Evolutionary conservation across 37 sponge, comb jelly and placozoan species (phyloP), one percentile per base, ranked within the genome.

Genomic region (Haliclona indistincta): DNA sequence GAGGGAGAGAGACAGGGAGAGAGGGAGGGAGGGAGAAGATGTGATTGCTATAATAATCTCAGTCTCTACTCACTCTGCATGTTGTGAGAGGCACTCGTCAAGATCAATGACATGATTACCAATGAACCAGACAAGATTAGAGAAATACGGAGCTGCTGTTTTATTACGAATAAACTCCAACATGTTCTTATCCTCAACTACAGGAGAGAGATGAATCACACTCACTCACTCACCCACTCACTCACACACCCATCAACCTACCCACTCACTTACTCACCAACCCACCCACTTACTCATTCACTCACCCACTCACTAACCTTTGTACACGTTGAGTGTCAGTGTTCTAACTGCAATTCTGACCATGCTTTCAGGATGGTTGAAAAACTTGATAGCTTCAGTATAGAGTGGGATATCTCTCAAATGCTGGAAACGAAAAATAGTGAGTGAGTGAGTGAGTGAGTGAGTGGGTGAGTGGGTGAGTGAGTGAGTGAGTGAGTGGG

Each of bases 381-480:
- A 99, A 83, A 99, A 99, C 78, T 99, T 90, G 58, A 99, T 90
- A 7, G 99, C 96, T 74, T 99, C 99, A 19, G 96, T 96, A 64
- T 96, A 93, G n/a, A 99, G 80, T 47, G 99, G 99, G 79, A 99
- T 96, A 63, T 96, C 91, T 44, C 89, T 81, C 30, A 96, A 85
- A 44, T 99, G 99, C 92, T 96, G 71, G n/a, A 76, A 54, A 38
- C 54, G 19, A 17, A 33, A 13, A 82, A 43, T 22, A 32, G 28
- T 30, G 33, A 30, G 68, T 33, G 43, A 22, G 37, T 19, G 68
- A 13, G 39, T n/a, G 39, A 19, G 39, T n/a, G 68, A 13, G 39
- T n/a, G 43, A 13, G 68, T 26, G 42, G 41, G 34, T 51, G n/a
- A n/a, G 7, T 70, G 71, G 4, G 43, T 32, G 30, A n/a, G 10